These are phyloP conservation scores for Chrysolina americana DNA, from an alignment of 2,888 invertebrate genomes.

Conservation along the genomic window DNA sequence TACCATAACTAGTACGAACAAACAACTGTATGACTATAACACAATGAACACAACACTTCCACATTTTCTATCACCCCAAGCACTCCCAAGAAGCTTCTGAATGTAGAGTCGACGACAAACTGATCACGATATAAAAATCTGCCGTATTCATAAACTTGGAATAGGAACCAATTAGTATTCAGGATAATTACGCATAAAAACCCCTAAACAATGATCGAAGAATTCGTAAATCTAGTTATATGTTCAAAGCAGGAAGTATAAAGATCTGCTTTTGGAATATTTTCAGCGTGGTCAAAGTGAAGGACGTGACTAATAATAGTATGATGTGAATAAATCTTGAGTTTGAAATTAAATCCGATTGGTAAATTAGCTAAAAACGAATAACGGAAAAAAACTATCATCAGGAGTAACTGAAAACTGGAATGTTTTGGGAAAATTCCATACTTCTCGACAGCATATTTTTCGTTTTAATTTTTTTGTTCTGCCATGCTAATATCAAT, in stretches of 20 bases:
- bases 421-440: too few relatives aligned
- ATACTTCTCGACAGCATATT: too few relatives aligned
- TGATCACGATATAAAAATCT: not conserved
- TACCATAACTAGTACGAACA: not conserved
- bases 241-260: conserved; percentile 2
- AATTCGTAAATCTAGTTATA: not conserved
- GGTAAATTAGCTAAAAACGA: not conserved
- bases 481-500: too few relatives aligned
- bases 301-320: not conserved
- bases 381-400: not conserved
- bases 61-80: conserved; percentile 21
- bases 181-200: not conserved
- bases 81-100: conserved; percentile 22
- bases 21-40: conserved; percentile 11
- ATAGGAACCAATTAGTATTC: conserved; percentile 16
- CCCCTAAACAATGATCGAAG: not conserved
- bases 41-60: conserved; percentile 25
- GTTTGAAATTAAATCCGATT: too few relatives aligned
- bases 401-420: not conserved
- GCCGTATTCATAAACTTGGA: conserved; percentile 1
- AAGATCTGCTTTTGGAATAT: not conserved
- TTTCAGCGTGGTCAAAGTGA: not conserved
- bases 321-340: not conserved
- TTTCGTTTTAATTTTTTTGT: too few relatives aligned
- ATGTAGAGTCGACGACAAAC: conserved; percentile 14